These are phyloP conservation scores for Limnephilus auricula DNA, from an alignment of 2,888 invertebrate species.

Conservation along the genomic window DNA sequence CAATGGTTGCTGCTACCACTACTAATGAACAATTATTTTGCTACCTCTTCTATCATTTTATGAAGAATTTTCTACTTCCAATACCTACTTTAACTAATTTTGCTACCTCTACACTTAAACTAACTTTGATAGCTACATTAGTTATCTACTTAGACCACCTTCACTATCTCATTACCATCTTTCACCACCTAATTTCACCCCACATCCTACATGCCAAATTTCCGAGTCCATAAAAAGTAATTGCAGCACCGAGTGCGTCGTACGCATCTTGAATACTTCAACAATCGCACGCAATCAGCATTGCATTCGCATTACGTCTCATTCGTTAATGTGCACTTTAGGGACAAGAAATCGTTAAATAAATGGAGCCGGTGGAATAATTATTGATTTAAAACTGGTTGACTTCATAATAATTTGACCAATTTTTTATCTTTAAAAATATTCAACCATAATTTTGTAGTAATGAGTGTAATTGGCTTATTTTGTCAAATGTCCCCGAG, in stretches of 20 bases:
- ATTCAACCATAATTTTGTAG: not conserved
- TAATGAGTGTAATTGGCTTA: not conserved
- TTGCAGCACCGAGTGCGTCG: not conserved
- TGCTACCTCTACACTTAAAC: not conserved
- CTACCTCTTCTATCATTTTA: no score
- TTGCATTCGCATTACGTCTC: constrained; percentile 2
- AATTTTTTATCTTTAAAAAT: not conserved
- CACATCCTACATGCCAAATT: not conserved
- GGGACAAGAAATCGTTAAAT: not conserved
- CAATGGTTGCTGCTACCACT: no score
- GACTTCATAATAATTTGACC: not conserved
- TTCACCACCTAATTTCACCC: not conserved
- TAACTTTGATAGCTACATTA: not conserved
- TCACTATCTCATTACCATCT: not conserved
- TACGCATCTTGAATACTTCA: not conserved
- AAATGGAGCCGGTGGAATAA: not conserved
- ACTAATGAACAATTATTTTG: no score
- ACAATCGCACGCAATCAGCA: not conserved
- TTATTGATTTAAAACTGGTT: not conserved
- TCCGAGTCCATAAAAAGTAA: not conserved
- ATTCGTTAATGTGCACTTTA: not conserved
- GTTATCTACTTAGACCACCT: not conserved
- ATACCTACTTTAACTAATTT: no score
- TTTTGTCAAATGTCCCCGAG: not conserved
- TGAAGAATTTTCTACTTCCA: not conserved